Conservation (phyloP, 2,797 vertebrate species). For the Momotus momota region DNA sequence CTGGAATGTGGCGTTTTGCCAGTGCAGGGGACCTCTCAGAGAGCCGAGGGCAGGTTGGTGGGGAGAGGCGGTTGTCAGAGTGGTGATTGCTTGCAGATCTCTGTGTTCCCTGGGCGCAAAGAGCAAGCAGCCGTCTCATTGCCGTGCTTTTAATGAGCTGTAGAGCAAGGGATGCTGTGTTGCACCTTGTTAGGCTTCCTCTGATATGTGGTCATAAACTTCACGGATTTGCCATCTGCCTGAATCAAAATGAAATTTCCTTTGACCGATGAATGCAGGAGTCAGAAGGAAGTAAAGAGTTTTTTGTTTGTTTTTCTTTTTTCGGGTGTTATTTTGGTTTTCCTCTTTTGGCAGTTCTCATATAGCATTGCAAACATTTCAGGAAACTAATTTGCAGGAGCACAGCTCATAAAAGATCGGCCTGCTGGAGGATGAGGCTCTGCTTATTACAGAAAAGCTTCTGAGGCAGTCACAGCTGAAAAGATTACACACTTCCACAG, state of each 20-base stretch:
- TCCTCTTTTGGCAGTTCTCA: constrained; percentile 8
- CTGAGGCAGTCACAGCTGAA: constrained; percentile 38
- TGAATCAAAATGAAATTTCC: constrained; percentile 35
- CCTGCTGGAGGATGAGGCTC: neutral
- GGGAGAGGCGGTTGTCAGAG: neutral
- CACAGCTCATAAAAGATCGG: constrained; percentile 30
- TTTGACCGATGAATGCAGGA: neutral
- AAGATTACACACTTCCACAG: constrained; percentile 56
- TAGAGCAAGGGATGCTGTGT: neutral
- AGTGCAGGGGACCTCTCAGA: neutral
- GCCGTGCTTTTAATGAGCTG: constrained; percentile 5
- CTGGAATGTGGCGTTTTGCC: neutral
- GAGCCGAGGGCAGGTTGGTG: neutral
- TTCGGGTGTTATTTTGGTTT: constrained; percentile 13
- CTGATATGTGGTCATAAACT: neutral
- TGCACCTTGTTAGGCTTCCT: neutral
- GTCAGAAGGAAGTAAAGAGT: neutral
- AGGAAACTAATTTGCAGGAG: constrained; percentile 46
- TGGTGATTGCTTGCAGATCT: neutral
- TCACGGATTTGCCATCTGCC: neutral
- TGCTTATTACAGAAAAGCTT: constrained; percentile 57
- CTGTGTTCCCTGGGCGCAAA: neutral
- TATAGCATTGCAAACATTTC: constrained; percentile 21
- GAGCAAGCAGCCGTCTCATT: neutral
- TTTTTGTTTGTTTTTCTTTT: constrained; percentile 1